Base-by-base conservation (phyloP, 30 jellyfish, hydroid and myxozoan species). In the Aurelia aurita complex sp. Pacific region DNA sequence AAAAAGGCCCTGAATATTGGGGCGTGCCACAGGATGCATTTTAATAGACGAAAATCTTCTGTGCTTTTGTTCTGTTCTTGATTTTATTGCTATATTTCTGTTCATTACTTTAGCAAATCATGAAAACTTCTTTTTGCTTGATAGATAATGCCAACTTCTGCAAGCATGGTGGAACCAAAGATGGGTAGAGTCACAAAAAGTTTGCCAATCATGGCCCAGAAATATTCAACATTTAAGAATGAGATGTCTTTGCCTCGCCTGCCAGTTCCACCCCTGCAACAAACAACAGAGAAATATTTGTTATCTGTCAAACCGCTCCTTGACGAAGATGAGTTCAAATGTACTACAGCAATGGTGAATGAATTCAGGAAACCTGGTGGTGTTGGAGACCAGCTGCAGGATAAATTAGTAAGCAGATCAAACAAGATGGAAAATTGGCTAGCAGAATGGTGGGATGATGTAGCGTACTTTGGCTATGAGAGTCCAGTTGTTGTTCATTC, bases 361-460 rank as follows among this genome's bases (percentile, higher is more conserved):
- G 97, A 91, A 5, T 91, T 91, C 66, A 60, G 74, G 54, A 86
- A 80, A 57, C 90, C 94, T 3, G 96, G 89, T 64, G 98, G 98
- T 0, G 67, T 86, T 64, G 98, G 98, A 14, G 96, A 91, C 64
- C 63, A 19, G 71, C 77, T 91, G 14, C 98, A 91, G 46, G 83
- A 62, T 9, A 85, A 73, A 50, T 74, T 91, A 33, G 94, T 73
- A 4, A 96, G 81, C 23, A 85, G 89, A 52, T 84, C 97, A 35
- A 62, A 79, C 10, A 76, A 74, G 33, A 18, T 64, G 70, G 98
- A 91, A 54, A 91, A 91, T 78, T 91, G 98, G 98, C 84, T 91
- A 8, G 93, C 97, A 9, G 98, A 91, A 52, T 91, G 98, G 98
- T 91, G 98, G 98, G 96, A 91, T 69, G 87, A 86, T 66, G 88